A percentile compares a stretch with the other conserved stretches of the same genome.
Evolutionary conservation across 1,140 invertebrate species (phyloP).

Genomic region (Tenebrio molitor): DNA sequence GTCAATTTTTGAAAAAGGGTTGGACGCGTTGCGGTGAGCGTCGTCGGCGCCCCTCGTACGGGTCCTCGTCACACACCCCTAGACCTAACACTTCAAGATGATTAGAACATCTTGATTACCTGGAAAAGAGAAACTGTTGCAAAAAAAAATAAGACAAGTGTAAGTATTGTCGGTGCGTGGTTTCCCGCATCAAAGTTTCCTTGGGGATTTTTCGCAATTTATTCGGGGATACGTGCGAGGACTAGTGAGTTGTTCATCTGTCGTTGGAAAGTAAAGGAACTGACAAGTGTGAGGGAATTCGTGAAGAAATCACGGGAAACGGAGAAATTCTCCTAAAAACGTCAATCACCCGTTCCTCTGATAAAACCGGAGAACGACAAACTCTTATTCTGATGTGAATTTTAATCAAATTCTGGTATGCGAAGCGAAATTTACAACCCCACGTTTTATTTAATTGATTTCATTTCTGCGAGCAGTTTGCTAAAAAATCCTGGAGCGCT

Average conservation of each 20-base stretch:
- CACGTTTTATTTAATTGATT: constrained; percentile 28
- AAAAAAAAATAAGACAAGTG: constrained; percentile 11
- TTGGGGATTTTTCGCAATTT: constrained; percentile 56
- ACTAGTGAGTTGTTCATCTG: constrained; percentile 54
- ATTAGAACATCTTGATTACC: constrained; percentile 56
- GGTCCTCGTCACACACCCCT: constrained; percentile 3
- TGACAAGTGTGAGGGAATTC: constrained; percentile 60
- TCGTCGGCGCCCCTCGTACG: constrained; percentile 7
- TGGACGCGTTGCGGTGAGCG: background rate
- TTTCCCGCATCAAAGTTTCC: constrained; percentile 36
- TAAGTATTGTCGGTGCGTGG: constrained; percentile 28
- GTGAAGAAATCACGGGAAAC: constrained; percentile 58
- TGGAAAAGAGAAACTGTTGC: constrained; percentile 52
- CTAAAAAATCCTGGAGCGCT: background rate
- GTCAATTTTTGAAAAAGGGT: too few relatives aligned
- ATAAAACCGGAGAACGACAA: constrained; percentile 55
- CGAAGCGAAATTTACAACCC: background rate
- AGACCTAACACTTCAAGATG: constrained; percentile 32
- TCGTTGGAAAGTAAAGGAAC: constrained; percentile 54
- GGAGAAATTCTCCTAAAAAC: constrained; percentile 56
- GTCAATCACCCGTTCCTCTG: constrained; percentile 58
- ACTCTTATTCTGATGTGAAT: constrained; percentile 48
- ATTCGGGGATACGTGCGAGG: constrained; percentile 55
- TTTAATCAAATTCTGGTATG: constrained; percentile 33
- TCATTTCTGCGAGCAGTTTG: constrained; percentile 1